Evolutionary conservation across 2,113 vertebrate genomes (phyloP).

Genomic region (Trichechus manatus): DNA sequence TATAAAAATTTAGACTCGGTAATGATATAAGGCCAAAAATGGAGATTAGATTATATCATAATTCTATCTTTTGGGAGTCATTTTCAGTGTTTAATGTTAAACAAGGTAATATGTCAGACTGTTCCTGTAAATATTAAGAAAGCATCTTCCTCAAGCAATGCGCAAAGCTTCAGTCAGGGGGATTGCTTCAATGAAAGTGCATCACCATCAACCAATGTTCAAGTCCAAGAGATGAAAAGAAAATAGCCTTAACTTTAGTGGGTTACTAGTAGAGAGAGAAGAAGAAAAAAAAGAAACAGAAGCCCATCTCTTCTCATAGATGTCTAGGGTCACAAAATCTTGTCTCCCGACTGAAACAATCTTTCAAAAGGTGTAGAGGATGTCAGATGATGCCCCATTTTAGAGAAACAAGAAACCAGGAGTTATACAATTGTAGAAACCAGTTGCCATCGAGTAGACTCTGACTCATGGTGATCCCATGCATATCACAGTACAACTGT

Average conservation of each 20-base stretch:
- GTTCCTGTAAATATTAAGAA: slow-evolving; percentile 28
- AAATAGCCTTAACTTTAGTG: neutral
- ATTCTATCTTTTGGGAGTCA: neutral
- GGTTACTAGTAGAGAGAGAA: neutral
- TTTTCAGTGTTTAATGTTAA: slow-evolving; percentile 38
- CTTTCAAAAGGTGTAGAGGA: no score
- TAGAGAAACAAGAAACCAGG: no score
- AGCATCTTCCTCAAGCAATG: neutral
- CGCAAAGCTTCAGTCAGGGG: neutral
- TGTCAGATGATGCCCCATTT: no score
- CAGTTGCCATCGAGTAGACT: no score
- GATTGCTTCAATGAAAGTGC: neutral
- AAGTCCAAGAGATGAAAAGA: slow-evolving; percentile 22
- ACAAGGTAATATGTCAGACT: neutral
- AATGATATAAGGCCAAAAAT: slow-evolving; percentile 41
- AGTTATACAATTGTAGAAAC: no score
- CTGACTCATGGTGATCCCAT: no score
- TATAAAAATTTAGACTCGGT: slow-evolving; percentile 40
- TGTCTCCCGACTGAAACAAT: no score
- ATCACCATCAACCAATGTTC: neutral
- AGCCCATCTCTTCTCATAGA: no score
- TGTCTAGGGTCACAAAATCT: no score
- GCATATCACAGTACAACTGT: no score
- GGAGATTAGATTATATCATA: slow-evolving; percentile 9
- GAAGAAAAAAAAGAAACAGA: neutral